Evolutionary conservation across 2,888 invertebrate species (phyloP).

Genomic region (Dascillus cervinus): DNA sequence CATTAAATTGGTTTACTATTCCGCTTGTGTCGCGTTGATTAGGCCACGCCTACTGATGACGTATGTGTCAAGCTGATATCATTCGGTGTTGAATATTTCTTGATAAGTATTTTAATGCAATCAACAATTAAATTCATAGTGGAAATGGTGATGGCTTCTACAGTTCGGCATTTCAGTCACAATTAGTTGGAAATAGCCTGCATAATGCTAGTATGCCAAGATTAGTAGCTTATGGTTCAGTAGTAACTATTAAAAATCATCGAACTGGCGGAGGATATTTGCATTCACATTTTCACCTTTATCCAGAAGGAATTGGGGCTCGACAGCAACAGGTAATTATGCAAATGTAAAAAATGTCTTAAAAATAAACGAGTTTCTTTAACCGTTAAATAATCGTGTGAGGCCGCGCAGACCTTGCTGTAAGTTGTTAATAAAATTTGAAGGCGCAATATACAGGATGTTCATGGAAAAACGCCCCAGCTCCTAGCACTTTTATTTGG

Average conservation of each 20-base stretch:
- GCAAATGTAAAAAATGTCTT: too few species aligned
- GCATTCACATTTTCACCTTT: slow-evolving; percentile 92
- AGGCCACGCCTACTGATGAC: too few species aligned
- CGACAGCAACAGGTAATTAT: slow-evolving; percentile 85
- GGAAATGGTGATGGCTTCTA: slow-evolving; percentile 96
- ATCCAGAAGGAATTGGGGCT: slow-evolving; percentile 85
- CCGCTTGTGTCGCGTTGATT: too few species aligned
- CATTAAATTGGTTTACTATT: too few species aligned
- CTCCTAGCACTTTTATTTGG: too few species aligned
- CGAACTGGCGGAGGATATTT: slow-evolving; percentile 92
- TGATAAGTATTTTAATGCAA: slow-evolving; percentile 4
- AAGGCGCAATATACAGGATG: too few species aligned
- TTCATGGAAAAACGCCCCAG: too few species aligned
- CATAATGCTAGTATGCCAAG: slow-evolving; percentile 90
- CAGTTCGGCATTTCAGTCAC: slow-evolving; percentile 93
- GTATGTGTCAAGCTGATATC: too few species aligned
- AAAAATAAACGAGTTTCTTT: too few species aligned
- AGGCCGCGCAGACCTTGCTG: too few species aligned
- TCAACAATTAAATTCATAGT: slow-evolving; percentile 46
- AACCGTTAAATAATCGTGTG: too few species aligned
- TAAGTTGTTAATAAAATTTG: too few species aligned
- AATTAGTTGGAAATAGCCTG: slow-evolving; percentile 83
- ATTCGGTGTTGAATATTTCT: slow-evolving; percentile 4
- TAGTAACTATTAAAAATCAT: slow-evolving; percentile 86
- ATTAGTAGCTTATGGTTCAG: slow-evolving; percentile 81